These are phyloP conservation scores for Narcine bancroftii DNA, from an alignment of 2,113 vertebrate species.

Conservation along the genomic window DNA sequence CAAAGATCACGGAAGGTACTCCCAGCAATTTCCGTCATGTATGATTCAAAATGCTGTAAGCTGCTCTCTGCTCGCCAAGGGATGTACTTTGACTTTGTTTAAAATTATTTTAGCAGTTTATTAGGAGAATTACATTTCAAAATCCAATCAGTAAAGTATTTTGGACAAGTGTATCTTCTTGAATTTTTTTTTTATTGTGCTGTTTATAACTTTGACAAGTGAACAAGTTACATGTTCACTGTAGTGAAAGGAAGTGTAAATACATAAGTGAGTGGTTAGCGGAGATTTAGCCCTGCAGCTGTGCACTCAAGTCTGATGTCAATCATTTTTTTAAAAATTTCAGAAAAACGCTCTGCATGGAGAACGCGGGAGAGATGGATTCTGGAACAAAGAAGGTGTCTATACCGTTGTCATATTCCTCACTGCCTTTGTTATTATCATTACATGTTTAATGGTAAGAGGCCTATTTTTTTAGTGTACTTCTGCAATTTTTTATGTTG, in stretches of 20 bases:
- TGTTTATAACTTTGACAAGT: background rate
- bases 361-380: constrained; percentile 71
- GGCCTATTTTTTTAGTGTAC: background rate
- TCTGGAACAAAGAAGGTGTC: constrained; percentile 83
- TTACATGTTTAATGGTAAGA: constrained; percentile 91
- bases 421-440: constrained; percentile 83
- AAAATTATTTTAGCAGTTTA: background rate
- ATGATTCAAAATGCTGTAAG: background rate
- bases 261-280: background rate
- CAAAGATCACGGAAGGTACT: background rate
- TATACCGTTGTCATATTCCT: constrained; percentile 83
- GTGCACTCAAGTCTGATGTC: background rate
- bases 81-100: background rate
- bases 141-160: background rate
- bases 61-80: background rate
- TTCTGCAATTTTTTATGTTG: background rate
- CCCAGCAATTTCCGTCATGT: background rate
- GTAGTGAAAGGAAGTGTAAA: background rate
- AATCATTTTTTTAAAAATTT: constrained; percentile 44
- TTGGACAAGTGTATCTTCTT: background rate
- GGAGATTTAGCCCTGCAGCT: background rate
- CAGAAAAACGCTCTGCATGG: constrained; percentile 90
- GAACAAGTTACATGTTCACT: background rate
- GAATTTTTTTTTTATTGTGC: background rate
- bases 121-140: background rate